Conservation (phyloP, 2,113 vertebrate species). For the Egretta garzetta region DNA sequence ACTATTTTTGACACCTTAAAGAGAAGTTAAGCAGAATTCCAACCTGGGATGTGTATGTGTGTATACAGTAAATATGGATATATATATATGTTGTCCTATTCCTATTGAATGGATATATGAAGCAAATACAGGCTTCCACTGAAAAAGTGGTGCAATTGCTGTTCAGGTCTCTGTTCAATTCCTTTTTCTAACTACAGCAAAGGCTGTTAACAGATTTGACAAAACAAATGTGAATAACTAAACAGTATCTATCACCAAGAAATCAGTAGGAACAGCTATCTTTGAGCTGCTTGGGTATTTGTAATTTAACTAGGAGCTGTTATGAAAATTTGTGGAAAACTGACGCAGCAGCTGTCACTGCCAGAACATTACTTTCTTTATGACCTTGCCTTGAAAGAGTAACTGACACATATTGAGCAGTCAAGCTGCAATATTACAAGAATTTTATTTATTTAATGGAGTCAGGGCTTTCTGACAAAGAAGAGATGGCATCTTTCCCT, state of each 20-base stretch:
- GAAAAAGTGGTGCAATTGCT: background rate
- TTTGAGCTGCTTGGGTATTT: background rate
- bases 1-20: background rate
- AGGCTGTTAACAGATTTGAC: background rate
- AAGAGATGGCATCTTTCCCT: background rate
- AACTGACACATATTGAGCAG: slow-evolving; percentile 34
- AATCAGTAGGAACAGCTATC: background rate
- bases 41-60: background rate
- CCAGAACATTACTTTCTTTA: slow-evolving; percentile 17
- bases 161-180: background rate
- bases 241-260: background rate
- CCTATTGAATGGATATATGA: background rate
- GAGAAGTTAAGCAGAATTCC: background rate
- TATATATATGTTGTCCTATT: background rate
- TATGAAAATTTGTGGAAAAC: slow-evolving; percentile 46
- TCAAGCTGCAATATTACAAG: slow-evolving; percentile 1
- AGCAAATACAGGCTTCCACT: background rate
- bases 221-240: background rate
- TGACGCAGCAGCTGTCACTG: slow-evolving; percentile 34
- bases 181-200: background rate
- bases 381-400: slow-evolving; percentile 39
- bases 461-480: background rate
- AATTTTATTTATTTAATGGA: background rate
- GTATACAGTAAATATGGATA: background rate
- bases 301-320: background rate